Conservation (phyloP, 2,888 invertebrate species). For the Morpho deidamia region DNA sequence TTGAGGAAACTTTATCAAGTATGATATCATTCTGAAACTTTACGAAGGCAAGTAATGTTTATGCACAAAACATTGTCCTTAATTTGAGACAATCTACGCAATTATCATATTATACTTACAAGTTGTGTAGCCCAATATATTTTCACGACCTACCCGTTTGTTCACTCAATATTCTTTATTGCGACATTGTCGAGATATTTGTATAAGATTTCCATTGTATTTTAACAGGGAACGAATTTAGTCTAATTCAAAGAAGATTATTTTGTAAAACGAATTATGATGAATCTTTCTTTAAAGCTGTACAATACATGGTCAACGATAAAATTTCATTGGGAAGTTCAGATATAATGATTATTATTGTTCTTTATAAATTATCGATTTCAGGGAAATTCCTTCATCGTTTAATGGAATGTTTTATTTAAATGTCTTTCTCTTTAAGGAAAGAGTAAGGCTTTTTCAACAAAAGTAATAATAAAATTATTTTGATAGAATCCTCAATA, state of each 20-base stretch:
- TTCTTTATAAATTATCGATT: too few relatives aligned
- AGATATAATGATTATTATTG: too few relatives aligned
- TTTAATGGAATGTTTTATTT: too few relatives aligned
- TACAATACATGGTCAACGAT: too few relatives aligned
- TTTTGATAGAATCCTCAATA: too few relatives aligned
- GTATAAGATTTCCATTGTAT: constrained; percentile 50
- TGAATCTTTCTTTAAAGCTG: too few relatives aligned
- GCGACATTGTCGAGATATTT: constrained; percentile 50
- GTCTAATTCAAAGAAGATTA: constrained; percentile 11
- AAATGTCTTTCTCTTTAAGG: too few relatives aligned
- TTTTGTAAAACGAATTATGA: too few relatives aligned
- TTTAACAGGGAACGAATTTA: constrained; percentile 10
- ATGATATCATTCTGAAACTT: constrained; percentile 1
- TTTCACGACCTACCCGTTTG: constrained; percentile 46
- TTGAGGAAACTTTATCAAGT: background rate
- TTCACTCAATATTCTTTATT: constrained; percentile 56
- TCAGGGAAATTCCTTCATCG: too few relatives aligned
- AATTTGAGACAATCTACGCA: constrained; percentile 1
- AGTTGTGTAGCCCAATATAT: constrained; percentile 36
- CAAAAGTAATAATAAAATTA: too few relatives aligned
- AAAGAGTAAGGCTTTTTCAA: too few relatives aligned
- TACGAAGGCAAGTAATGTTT: constrained; percentile 2
- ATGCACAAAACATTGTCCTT: constrained; percentile 1
- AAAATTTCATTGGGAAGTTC: too few relatives aligned
- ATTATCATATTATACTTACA: background rate